Evolutionary conservation across 1,140 invertebrate species (phyloP).

Genomic region (Dolichoris vasculosae): DNA sequence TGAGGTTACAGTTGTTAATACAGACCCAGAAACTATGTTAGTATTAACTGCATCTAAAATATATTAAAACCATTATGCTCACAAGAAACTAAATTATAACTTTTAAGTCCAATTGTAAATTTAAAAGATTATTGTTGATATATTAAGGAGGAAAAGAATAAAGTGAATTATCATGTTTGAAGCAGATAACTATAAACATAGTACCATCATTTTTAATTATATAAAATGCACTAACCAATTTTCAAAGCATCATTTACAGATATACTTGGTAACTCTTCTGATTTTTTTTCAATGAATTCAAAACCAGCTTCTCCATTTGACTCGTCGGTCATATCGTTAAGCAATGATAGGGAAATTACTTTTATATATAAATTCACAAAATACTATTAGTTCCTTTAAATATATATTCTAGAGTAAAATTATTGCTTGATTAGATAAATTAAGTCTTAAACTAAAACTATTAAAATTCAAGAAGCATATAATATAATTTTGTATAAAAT

Average conservation of each 20-base stretch:
- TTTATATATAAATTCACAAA: neutral
- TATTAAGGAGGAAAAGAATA: neutral
- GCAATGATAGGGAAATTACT: neutral
- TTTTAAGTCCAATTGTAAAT: neutral
- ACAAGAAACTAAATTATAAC: neutral
- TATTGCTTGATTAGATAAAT: neutral
- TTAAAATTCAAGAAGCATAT: neutral
- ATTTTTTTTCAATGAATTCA: slow-evolving; percentile 74
- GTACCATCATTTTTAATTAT: neutral
- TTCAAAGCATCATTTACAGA: slow-evolving; percentile 43
- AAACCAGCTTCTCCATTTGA: slow-evolving; percentile 76
- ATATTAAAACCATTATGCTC: neutral
- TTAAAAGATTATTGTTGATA: neutral
- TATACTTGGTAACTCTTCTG: slow-evolving; percentile 59
- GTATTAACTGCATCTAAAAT: slow-evolving; percentile 12
- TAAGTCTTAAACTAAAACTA: neutral
- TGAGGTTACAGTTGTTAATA: slow-evolving; percentile 27
- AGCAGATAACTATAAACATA: slow-evolving; percentile 42
- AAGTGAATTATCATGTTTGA: neutral
- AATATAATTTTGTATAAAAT: neutral
- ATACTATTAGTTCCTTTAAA: neutral
- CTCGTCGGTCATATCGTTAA: slow-evolving; percentile 70
- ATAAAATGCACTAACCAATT: slow-evolving; percentile 60
- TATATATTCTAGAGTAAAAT: neutral
- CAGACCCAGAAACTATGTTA: neutral